phyloP scores from a whole-genome alignment of 2,797 vertebrate genomes.

The Chelon labrosus region DNA sequence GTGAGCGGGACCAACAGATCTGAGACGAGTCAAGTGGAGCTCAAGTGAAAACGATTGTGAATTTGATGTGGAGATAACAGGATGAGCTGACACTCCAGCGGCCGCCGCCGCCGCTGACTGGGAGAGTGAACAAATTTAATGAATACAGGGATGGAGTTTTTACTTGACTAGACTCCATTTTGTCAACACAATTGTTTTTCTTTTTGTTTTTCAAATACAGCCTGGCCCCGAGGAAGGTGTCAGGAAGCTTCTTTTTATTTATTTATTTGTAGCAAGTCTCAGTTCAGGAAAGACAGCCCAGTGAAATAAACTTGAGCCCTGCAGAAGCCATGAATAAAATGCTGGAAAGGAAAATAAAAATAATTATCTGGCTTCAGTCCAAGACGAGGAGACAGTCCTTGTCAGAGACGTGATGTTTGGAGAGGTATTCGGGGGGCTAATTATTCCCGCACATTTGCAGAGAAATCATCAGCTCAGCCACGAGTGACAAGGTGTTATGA shows the following conservation, averaged over 20 bases:
- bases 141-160: constrained; percentile 53
- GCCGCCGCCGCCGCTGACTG: constrained; percentile 38
- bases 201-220: constrained; percentile 27
- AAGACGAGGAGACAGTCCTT: background rate
- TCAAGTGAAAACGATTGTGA: constrained; percentile 55
- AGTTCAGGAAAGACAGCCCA: constrained; percentile 13
- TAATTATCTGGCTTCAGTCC: background rate
- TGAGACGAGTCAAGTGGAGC: constrained; percentile 59
- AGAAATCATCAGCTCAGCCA: constrained; percentile 7
- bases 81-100: constrained; percentile 50
- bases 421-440: constrained; percentile 1
- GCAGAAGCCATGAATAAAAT: constrained; percentile 5
- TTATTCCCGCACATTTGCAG: background rate
- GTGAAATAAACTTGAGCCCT: constrained; percentile 15
- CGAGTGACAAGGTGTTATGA: background rate
- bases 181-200: constrained; percentile 55
- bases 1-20: constrained; percentile 40
- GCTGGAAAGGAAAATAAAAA: background rate
- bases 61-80: constrained; percentile 70
- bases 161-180: constrained; percentile 61
- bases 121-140: constrained; percentile 71
- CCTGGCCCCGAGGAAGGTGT: constrained; percentile 36
- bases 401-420: constrained; percentile 2
- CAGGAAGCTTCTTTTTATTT: background rate
- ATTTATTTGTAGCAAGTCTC: constrained; percentile 6